Evolutionary conservation across 2,888 invertebrate genomes (phyloP), one percentile per base, ranked within the genome.

Genomic region (Erpobdella octoculata): DNA sequence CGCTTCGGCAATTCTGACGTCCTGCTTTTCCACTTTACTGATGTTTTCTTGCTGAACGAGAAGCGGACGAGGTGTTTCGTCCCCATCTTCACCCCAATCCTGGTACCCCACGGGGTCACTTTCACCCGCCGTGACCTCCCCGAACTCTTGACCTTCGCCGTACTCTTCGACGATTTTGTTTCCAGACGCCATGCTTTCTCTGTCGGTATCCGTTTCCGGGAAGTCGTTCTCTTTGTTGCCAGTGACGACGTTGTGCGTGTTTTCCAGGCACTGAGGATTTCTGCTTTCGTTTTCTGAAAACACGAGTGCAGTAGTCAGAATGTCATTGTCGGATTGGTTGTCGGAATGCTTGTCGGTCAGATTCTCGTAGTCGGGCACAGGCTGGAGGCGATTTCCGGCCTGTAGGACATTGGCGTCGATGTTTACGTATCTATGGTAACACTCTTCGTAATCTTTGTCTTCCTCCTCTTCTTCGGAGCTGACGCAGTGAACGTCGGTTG

Each of bases 401-500:
- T 28, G 4, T 3, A 28, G 38, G 21, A 2, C 2, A 3, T 33
- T 67, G 36, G 37, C 28, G 8, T 67, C 46, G 1, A 25, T 8
- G 67, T 67, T 67, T 1, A 67, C 41, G 67, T 67, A 67, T 33
- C 41, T 33, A 2, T 65, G 65, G n/a, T 67, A 67, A 28, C 46
- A 46, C 67, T 67, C 67, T 33, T 67, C 67, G 31, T 67, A 67
- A n/a, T 67, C 67, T 8, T 41, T 21, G 18, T 67, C 67, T 67
- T 31, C 41, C 31, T 67, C 67, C 46, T 41, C 21, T 2, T 46
- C 46, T 6, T 41, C 31, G 38, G 31, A 41, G 31, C 28, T 28
- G 8, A 6, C 53, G 53, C 53, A 53, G 53, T 53, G 21, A n/a
- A n/a, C n/a, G n/a, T n/a, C n/a, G n/a, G n/a, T n/a, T n/a, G n/a